Evolutionary conservation across 53 echinoderm and acorn worm genomes (phyloP), one percentile per base, ranked within the genome.

Genomic region (Apostichopus leukothele): DNA sequence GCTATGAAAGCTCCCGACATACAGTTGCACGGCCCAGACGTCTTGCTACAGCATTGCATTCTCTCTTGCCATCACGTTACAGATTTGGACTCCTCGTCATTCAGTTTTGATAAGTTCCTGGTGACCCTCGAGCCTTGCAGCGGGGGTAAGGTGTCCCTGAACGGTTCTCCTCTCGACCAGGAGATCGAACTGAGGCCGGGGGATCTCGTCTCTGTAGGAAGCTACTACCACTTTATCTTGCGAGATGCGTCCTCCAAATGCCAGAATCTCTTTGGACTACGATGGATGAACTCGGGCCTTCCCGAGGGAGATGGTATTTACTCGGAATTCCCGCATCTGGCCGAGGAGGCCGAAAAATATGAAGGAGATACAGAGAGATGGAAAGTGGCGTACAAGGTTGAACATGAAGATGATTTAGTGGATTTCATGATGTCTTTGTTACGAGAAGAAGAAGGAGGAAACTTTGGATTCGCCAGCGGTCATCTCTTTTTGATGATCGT

Each of bases 151-250:
- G 90, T 98, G 12, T 84, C 89, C 52, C 54, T 98, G 52, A 98
- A 98, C 86, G 95, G 99, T 22, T 83, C n/a, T 19, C 59, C 77
- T 18, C 60, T 98, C 18, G 39, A 91, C 6, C 78, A 89, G 53
- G 90, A 91, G 55, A 92, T 93, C 54, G 87, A 92, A 74, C 90
- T 98, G 19, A 94, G 87, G 61, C 76, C 93, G 0, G 96, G 94
- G 59, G 99, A 98, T 83, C 84, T 98, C 50, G 89, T 98, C 52
- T 89, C 91, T 23, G 89, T 96, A 52, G 99, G 99, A 5, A 80
- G 86, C 75, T 89, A 93, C 86, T 98, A 98, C 79, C 91, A 94
- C 54, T 96, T 98, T 83, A 93, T 98, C 75, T 94, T 92, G 78
- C 96, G 93, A 60, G 93, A 98, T 88, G 84, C 84, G 1, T 10